Evolutionary conservation across 2,888 invertebrate species (phyloP), one percentile per base, ranked within the genome.

Genomic region (Lithosia quadra): DNA sequence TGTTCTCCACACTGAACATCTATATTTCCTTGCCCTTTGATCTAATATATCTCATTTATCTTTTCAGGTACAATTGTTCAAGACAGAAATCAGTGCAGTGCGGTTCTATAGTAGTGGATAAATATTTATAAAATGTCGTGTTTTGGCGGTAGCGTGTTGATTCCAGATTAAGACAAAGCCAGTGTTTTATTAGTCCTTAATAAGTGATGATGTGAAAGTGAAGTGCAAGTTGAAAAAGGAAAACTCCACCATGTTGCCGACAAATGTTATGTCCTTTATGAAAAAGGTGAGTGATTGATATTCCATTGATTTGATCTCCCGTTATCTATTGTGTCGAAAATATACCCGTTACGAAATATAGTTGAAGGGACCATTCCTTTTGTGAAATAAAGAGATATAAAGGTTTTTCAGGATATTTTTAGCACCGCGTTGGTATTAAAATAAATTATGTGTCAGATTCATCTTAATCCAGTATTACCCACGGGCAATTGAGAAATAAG

Each of bases 231-330:
- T 74, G 63, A 67, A 70, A 80, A 77, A 83, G 79, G 75, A 88
- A 86, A 84, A 77, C 88, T 86, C 84, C 95, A 96, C 95, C 95
- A 98, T 98, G 98, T 96, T 98, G 96, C 98, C 98, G 79, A 97
- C 97, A 84, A 98, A 98, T 94, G 98, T 98, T 88, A 98, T 98
- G 97, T 98, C 98, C 84, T 98, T 98, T 93, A 97, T 98, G 97
- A 98, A 98, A 93, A 98, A 98, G 98, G 98, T 98, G 90, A 96
- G 97, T 94, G 72, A 71, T 69, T 80, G 67, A 74, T 39, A 39
- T 22, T 39, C 1, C 39, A 33, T 49, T n/a, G 18, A 49, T n/a
- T 49, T 49, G 49, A n/a, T 21, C 15, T 36, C 13, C 18, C 21
- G 1, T 22, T 58, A 58, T 58, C 33, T 49, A 49, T 58, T 60